phyloP scores from a whole-genome alignment of 2,888 invertebrate species.

The Zaprionus obscuricornis region DNA sequence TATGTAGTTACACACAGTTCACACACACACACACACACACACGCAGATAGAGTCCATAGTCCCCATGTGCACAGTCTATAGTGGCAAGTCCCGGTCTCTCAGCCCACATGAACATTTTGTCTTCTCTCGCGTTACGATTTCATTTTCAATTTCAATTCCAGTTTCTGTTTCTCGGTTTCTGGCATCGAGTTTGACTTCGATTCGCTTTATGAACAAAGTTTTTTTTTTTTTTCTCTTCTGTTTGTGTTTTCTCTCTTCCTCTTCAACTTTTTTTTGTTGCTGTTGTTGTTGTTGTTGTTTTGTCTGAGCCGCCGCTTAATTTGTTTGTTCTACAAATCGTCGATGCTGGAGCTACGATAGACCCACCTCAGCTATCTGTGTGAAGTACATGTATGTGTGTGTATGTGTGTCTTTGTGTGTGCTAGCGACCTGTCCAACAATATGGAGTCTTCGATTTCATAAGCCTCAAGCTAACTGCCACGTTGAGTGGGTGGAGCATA shows the following conservation, averaged over 20 bases:
- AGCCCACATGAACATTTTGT: conserved; percentile 69
- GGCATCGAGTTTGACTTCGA: conserved; percentile 31
- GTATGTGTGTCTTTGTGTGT: conserved; percentile 5
- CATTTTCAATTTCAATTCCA: conserved; percentile 33
- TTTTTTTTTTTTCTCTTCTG: conserved; percentile 4
- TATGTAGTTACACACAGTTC: conserved; percentile 4
- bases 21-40: too few relatives aligned
- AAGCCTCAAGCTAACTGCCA: conserved; percentile 5
- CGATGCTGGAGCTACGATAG: conserved; percentile 61
- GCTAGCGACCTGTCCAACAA: conserved; percentile 15
- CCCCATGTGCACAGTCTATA: not conserved
- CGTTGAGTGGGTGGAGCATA: conserved; percentile 49
- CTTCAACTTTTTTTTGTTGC: too few relatives aligned
- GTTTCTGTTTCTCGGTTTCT: conserved; percentile 9
- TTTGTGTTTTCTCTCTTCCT: not conserved
- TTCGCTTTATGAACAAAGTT: conserved; percentile 28
- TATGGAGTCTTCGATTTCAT: conserved; percentile 37
- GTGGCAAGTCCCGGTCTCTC: conserved; percentile 2
- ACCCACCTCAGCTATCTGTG: not conserved
- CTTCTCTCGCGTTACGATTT: conserved; percentile 32
- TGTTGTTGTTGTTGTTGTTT: too few relatives aligned
- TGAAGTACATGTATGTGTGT: conserved; percentile 4
- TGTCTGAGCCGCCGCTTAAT: conserved; percentile 54
- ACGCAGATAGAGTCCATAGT: too few relatives aligned
- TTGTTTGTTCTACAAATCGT: conserved; percentile 73